Percentiles rank a stretch among this genome's conserved stretches.
phyloP scores from a whole-genome alignment of 53 echinoderm and acorn worm species.

The Hippasteria phrygiana region DNA sequence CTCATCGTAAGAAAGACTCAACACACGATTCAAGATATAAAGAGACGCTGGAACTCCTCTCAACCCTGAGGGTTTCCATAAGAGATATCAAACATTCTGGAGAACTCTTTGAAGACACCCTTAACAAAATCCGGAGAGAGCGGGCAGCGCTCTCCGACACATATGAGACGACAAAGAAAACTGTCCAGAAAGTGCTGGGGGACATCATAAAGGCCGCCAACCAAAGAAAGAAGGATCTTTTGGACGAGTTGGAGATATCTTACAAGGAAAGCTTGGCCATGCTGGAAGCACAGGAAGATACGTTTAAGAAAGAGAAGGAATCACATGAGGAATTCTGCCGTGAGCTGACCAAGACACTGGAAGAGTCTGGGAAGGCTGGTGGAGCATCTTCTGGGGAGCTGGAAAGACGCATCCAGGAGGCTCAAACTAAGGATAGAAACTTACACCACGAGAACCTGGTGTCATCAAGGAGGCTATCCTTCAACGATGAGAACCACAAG shows the following conservation, averaged over 20 bases:
- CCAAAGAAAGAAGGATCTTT: constrained; percentile 10
- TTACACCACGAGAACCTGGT: constrained; percentile 18
- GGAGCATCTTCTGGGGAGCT: not conserved
- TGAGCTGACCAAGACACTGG: not conserved
- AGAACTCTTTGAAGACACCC: not conserved
- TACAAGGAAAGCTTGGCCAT: constrained; percentile 9
- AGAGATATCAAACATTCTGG: constrained; percentile 9
- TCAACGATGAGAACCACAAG: not conserved
- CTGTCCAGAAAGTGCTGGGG: not conserved
- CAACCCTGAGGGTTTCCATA: not conserved
- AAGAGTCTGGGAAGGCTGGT: not conserved
- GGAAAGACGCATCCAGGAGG: not conserved
- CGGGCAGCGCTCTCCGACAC: not conserved
- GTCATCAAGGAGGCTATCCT: not conserved
- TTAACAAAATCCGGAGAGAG: not conserved
- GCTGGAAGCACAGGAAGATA: constrained; percentile 30
- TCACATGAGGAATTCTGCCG: constrained; percentile 3
- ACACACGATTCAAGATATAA: not conserved
- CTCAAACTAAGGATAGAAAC: not conserved
- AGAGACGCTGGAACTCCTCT: constrained; percentile 33
- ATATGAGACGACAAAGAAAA: not conserved
- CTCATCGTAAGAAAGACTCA: not conserved
- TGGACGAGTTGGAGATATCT: not conserved
- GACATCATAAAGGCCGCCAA: constrained; percentile 12
- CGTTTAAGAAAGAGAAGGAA: not conserved